Base-by-base conservation (phyloP, 2,888 invertebrate species). In the Hydropsyche betteni region DNA sequence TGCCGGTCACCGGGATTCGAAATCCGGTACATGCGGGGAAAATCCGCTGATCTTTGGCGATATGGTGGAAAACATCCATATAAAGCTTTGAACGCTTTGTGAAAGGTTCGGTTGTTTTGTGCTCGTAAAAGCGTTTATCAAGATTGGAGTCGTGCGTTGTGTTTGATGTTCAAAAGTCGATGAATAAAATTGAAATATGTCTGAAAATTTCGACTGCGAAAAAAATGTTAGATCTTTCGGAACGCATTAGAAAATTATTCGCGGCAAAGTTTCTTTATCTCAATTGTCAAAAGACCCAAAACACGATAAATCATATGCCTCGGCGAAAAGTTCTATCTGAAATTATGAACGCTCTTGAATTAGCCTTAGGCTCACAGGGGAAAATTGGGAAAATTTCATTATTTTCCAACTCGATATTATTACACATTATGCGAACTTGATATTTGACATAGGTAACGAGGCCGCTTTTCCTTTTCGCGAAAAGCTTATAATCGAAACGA, bases 271-370 rank as follows among this genome's bases (percentile, higher is more conserved):
- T 61, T 61, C 16, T 16, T 61, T 61, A 61, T 61, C 61, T 61
- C 24, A 5, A 33, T 61, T 61, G 61, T 61, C 61, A 61, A 61
- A 24, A 16, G 24, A 33, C 24, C 61, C 61, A 61, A 61, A 61
- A 61, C 61, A 61, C 61, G 61, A 61, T 61, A 61, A 61, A 61
- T 61, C 61, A 61, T 33, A 61, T 33, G 16, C 24, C 24, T 24
- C 24, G 33, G 61, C 14, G 24, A 61, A 61, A 61, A 33, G 61
- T 33, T 61, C 24, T 16, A 53, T 14, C 14, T 14, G 16, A 61
- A 61, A 61, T 61, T 5, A 61, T 61, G 61, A 61, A 61, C 61
- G 61, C 61, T 61, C 61, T 61, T 24, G 33, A 61, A 61, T 61
- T 61, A 61, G 61, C 61, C 61, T 16, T 61, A 61, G 24, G 61